phyloP scores from a whole-genome alignment of 2,888 invertebrate genomes.

The Drosophila sordidula region DNA sequence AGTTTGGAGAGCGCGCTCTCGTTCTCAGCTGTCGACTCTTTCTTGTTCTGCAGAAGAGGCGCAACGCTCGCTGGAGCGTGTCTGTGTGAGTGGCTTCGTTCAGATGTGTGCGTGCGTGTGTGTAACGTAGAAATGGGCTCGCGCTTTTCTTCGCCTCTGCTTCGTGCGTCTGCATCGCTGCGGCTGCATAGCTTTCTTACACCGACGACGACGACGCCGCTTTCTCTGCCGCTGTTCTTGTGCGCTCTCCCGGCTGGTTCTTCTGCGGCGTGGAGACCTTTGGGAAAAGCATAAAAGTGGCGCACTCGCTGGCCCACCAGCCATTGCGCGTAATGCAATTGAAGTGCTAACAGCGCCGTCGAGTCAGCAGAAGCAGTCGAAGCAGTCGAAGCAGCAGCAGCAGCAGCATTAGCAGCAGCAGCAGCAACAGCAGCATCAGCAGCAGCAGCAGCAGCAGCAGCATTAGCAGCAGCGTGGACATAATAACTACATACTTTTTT shows the following conservation, averaged over 20 bases:
- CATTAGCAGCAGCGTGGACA: conserved; percentile 53
- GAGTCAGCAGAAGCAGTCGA: conserved; percentile 47
- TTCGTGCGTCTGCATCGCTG: conserved; percentile 60
- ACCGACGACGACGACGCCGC: conserved; percentile 34
- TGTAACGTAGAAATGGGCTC: conserved; percentile 72
- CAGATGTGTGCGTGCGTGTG: conserved; percentile 34
- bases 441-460: conserved; percentile 52
- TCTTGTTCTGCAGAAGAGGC: conserved; percentile 58
- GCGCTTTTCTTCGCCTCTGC: conserved; percentile 65
- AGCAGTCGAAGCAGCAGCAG: conserved; percentile 33
- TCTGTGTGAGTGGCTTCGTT: conserved; percentile 13
- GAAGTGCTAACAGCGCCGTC: conserved; percentile 85
- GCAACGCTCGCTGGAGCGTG: conserved; percentile 51
- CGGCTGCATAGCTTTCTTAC: conserved; percentile 53
- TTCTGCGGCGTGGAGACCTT: conserved; percentile 77
- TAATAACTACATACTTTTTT: conserved; percentile 46
- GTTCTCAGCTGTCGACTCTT: conserved; percentile 49
- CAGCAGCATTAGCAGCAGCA: conserved; percentile 47
- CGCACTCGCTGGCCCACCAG: conserved; percentile 85
- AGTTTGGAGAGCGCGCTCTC: conserved; percentile 59
- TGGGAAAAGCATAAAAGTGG: conserved; percentile 85
- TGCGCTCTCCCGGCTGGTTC: conserved; percentile 58
- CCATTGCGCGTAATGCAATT: conserved; percentile 86
- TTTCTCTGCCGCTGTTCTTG: conserved; percentile 62
- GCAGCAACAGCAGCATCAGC: conserved; percentile 40